These are phyloP conservation scores for Leptocoma aspasia DNA, from an alignment of 2,113 vertebrate genomes.

Conservation along the genomic window DNA sequence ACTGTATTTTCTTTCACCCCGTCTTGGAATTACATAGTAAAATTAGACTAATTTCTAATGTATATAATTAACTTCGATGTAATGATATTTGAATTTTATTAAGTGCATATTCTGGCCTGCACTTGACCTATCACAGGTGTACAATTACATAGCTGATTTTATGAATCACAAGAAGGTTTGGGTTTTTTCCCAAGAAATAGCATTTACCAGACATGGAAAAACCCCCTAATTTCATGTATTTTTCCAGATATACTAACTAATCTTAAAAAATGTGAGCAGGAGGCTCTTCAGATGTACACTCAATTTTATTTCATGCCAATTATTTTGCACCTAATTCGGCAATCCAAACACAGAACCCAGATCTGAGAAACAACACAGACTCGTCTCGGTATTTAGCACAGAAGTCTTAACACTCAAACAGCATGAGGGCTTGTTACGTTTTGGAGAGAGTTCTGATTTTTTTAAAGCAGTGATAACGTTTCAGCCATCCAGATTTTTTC, in stretches of 20 bases:
- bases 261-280: slow-evolving; percentile 39
- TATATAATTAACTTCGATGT: neutral
- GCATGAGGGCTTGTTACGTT: slow-evolving; percentile 40
- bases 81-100: slow-evolving; percentile 32
- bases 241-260: neutral
- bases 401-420: slow-evolving; percentile 64
- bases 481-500: slow-evolving; percentile 48
- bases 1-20: neutral
- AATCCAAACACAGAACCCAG: slow-evolving; percentile 51
- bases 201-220: neutral
- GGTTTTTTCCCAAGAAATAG: neutral
- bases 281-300: slow-evolving; percentile 46
- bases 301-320: slow-evolving; percentile 45
- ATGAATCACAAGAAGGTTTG: neutral
- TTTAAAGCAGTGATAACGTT: slow-evolving; percentile 41
- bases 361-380: slow-evolving; percentile 60
- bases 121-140: slow-evolving; percentile 10
- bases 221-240: neutral
- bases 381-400: slow-evolving; percentile 48
- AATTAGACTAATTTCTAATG: neutral
- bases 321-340: slow-evolving; percentile 55
- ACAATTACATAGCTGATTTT: neutral
- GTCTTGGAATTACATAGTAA: neutral
- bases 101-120: neutral
- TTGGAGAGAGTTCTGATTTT: slow-evolving; percentile 40